phyloP scores from a whole-genome alignment of 1,140 invertebrate species.

The Zaprionus lachaisei region DNA sequence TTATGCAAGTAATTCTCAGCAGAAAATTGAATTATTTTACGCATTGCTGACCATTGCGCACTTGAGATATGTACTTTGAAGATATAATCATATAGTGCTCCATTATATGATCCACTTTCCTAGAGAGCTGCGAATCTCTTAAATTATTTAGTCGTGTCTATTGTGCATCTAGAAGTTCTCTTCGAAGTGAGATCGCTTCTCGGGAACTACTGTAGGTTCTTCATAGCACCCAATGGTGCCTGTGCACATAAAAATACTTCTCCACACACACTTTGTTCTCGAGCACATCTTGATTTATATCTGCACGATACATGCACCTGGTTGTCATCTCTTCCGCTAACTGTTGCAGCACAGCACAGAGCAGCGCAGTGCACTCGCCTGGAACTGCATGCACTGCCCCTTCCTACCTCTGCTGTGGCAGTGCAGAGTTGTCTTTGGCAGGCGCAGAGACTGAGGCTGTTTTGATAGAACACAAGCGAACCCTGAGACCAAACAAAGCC shows the following conservation, averaged over 20 bases:
- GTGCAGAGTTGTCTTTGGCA: constrained; percentile 13
- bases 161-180: background rate
- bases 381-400: constrained; percentile 43
- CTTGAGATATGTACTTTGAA: background rate
- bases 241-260: constrained; percentile 15
- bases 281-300: constrained; percentile 45
- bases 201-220: background rate
- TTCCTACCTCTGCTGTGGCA: background rate
- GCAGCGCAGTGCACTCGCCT: constrained; percentile 34
- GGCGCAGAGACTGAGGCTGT: constrained; percentile 38
- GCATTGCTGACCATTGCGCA: constrained; percentile 10
- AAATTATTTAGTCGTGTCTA: background rate
- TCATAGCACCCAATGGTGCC: background rate
- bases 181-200: background rate
- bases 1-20: constrained; percentile 18
- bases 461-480: constrained; percentile 51
- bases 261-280: background rate
- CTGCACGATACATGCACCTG: constrained; percentile 42
- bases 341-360: constrained; percentile 22
- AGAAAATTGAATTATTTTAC: constrained; percentile 24
- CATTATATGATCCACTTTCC: background rate
- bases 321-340: constrained; percentile 47
- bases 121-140: background rate
- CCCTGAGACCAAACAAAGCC: constrained; percentile 29
- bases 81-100: too few species aligned